phyloP scores from a whole-genome alignment of 1,140 invertebrate species.

The Atta texana region DNA sequence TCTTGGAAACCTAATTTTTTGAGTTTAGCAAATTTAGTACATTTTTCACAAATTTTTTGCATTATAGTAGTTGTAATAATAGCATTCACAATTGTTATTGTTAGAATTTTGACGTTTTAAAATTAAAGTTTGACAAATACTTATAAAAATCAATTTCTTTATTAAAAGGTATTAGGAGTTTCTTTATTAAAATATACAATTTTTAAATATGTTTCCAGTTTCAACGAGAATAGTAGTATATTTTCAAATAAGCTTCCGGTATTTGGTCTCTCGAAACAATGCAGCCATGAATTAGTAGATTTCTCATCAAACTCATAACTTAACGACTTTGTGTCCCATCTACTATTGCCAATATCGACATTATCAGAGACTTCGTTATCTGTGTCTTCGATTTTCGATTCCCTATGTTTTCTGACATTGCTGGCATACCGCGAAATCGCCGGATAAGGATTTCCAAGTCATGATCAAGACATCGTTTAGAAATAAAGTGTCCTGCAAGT shows the following conservation, averaged over 20 bases:
- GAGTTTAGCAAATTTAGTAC: no score
- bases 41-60: no score
- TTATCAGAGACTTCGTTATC: not conserved
- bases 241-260: not conserved
- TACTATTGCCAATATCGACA: not conserved
- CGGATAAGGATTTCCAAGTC: conserved; percentile 74
- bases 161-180: not conserved
- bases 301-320: conserved; percentile 18
- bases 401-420: not conserved
- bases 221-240: not conserved
- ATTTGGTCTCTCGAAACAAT: conserved; percentile 14
- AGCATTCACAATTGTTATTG: not conserved
- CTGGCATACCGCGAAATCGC: conserved; percentile 28
- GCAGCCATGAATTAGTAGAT: not conserved
- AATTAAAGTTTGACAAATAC: not conserved
- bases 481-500: conserved; percentile 75
- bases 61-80: no score
- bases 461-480: conserved; percentile 76
- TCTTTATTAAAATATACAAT: not conserved
- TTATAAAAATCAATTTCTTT: not conserved
- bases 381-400: not conserved
- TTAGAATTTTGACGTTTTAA: not conserved
- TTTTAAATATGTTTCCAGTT: not conserved
- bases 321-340: conserved; percentile 10
- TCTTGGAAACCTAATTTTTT: no score